Conservation (phyloP, 2,888 invertebrate species). For the Charanyca ferruginea region DNA sequence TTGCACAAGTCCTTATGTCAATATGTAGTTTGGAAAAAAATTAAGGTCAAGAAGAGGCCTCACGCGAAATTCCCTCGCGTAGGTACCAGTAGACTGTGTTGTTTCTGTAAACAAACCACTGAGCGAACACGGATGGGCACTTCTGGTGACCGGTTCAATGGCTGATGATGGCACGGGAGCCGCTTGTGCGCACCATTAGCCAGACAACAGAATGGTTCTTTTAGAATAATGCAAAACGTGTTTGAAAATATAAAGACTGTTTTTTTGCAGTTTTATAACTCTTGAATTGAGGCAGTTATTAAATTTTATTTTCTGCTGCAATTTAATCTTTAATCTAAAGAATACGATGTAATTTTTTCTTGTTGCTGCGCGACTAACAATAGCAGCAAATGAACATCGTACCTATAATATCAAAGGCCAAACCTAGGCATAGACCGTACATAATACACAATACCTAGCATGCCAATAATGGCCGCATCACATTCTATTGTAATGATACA, state of each 20-base stretch:
- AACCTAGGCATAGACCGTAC: slow-evolving; percentile 77
- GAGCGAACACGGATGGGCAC: slow-evolving; percentile 84
- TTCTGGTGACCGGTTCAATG: slow-evolving; percentile 80
- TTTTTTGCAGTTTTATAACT: slow-evolving; percentile 70
- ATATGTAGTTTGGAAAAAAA: slow-evolving; percentile 79
- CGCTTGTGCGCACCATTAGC: slow-evolving; percentile 65
- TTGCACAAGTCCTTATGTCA: slow-evolving; percentile 80
- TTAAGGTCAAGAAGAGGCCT: slow-evolving; percentile 82
- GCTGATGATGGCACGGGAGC: slow-evolving; percentile 82
- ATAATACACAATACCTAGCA: slow-evolving; percentile 77
- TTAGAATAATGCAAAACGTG: slow-evolving; percentile 70
- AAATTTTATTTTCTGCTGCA: slow-evolving; percentile 72
- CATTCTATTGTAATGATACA: slow-evolving; percentile 80
- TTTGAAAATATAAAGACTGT: slow-evolving; percentile 65
- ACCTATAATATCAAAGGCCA: slow-evolving; percentile 75
- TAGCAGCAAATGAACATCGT: slow-evolving; percentile 79
- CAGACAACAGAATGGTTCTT: slow-evolving; percentile 64
- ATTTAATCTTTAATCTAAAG: slow-evolving; percentile 72
- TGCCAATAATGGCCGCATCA: slow-evolving; percentile 74
- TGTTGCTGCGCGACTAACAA: slow-evolving; percentile 74
- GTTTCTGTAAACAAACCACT: slow-evolving; percentile 83
- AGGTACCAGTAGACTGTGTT: slow-evolving; percentile 84
- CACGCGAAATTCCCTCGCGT: slow-evolving; percentile 82
- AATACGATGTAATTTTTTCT: slow-evolving; percentile 70
- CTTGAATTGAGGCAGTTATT: slow-evolving; percentile 67